phyloP scores from a whole-genome alignment of 1,140 invertebrate genomes.

The Harpegnathos saltator region DNA sequence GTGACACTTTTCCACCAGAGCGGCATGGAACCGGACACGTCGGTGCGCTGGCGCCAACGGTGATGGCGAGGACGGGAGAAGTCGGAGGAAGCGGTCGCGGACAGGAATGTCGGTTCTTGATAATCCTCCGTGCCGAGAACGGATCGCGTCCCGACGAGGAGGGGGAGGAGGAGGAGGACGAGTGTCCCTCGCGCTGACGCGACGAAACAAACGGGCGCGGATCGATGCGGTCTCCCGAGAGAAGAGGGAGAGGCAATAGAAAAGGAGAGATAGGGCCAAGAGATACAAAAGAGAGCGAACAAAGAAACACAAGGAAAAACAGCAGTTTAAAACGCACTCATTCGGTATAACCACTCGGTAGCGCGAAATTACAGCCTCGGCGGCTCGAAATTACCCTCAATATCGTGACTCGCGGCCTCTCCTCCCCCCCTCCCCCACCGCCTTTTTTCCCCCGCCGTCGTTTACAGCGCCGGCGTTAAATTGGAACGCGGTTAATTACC shows the following conservation, averaged over 20 bases:
- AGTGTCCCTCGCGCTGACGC: not conserved
- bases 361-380: constrained; percentile 36
- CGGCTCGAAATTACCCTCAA: constrained; percentile 50
- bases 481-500: constrained; percentile 61
- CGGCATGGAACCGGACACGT: too few relatives aligned
- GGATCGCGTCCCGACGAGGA: too few relatives aligned
- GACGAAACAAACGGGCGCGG: not conserved
- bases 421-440: constrained; percentile 12
- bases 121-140: too few relatives aligned
- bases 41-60: too few relatives aligned
- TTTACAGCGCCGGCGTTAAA: constrained; percentile 47
- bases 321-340: constrained; percentile 41
- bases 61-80: too few relatives aligned
- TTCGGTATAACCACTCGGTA: constrained; percentile 43
- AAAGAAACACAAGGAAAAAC: not conserved
- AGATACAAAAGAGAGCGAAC: too few relatives aligned
- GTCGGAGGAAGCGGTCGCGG: too few relatives aligned
- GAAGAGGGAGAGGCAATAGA: too few relatives aligned
- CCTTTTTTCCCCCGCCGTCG: constrained; percentile 41
- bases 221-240: not conserved
- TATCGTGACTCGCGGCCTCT: constrained; percentile 26
- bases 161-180: too few relatives aligned
- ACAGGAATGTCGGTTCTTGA: too few relatives aligned
- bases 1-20: not conserved
- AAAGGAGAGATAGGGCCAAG: too few relatives aligned